Base-by-base conservation (phyloP, 2,113 vertebrate species). In the Tetrax tetrax region DNA sequence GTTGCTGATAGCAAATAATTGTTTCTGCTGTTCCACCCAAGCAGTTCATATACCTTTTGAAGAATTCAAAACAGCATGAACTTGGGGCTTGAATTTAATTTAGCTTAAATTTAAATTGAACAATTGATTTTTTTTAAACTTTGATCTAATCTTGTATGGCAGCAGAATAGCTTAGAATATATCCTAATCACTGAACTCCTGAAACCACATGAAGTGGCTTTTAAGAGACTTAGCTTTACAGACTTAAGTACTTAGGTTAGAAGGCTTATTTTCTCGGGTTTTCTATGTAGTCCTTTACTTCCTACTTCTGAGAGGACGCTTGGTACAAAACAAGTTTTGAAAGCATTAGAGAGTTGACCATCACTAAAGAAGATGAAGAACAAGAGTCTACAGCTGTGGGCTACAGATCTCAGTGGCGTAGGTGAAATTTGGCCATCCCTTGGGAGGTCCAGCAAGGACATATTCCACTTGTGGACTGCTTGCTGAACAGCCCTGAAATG, bases 391-490 rank as follows among this genome's bases (percentile, higher is more conserved):
- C 31, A 71, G 23, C 50, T 70, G 43, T 80, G 56, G 63, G 11
- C 31, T 75, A 29, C 33, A 38, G 23, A 13, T 72, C 35, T 91
- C 28, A 50, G 54, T 37, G 78, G 56, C 1, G 0, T 19, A 51
- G 12, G 11, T 78, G 47, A 71, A n/a, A 59, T 66, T 65, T 64
- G 29, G 10, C 15, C 24, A 65, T 87, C 12, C 7, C 5, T 14
- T 53, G 18, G 48, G 31, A 77, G 29, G 61, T 35, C 7, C 27
- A 35, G 1, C 0, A 3, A 83, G 31, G 21, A 37, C 28, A 10
- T 2, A 1, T 60, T 75, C 45, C 1, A 0, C 20, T 60, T 54
- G 41, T 35, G 56, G 20, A 53, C 14, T 24, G 4, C 20, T 35
- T 59, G n/a, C 57, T 50, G 51, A 79, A 85, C 8, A 66, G 27